Evolutionary conservation across 2,888 invertebrate genomes (phyloP), one percentile per base, ranked within the genome.

Genomic region (Amiota communis): DNA sequence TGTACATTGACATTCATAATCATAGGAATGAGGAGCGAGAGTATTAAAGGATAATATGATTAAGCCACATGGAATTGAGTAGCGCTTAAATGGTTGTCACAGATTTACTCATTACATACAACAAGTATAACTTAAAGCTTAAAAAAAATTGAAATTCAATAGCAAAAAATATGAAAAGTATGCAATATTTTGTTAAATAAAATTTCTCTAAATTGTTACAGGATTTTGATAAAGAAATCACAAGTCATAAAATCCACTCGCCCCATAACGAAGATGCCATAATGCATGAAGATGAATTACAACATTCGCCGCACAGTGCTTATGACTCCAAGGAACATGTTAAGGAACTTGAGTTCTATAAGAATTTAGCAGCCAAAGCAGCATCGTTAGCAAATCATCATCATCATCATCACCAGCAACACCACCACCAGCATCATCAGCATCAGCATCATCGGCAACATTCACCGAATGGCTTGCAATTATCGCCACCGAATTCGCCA

Each of bases 171-270:
- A n/a, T 23, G 23, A 23, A 23, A 23, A 23, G 23, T 59, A 10
- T 59, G 23, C 59, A 20, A 10, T 1, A 20, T 20, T 20, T 59
- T 59, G 13, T 17, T 17, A 12, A 12, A 59, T 59, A 36, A 11
- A 12, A 1, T 46, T 13, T 49, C 15, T 68, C 8, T 53, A 3
- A n/a, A n/a, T 36, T n/a, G 8, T 84, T 88, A 2, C 80, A 89
- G 89, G 88, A 89, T 57, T 88, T 83, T 75, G 89, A 89, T 73
- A 89, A 89, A 77, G 89, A 89, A 72, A 86, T 88, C 79, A 86
- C 81, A 73, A 85, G 85, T 78, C 87, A 88, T 75, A 89, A 88
- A 77, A 80, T 86, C 46, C 81, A 86, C 64, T 87, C 89, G 73
- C 88, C 88, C 15, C 76, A 83, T 78, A 53, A 23, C 17, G 51